A percentile compares a stretch with the other conserved stretches of the same genome.
Conservation (phyloP, 2,888 invertebrate species). For the Euclidia mi region DNA sequence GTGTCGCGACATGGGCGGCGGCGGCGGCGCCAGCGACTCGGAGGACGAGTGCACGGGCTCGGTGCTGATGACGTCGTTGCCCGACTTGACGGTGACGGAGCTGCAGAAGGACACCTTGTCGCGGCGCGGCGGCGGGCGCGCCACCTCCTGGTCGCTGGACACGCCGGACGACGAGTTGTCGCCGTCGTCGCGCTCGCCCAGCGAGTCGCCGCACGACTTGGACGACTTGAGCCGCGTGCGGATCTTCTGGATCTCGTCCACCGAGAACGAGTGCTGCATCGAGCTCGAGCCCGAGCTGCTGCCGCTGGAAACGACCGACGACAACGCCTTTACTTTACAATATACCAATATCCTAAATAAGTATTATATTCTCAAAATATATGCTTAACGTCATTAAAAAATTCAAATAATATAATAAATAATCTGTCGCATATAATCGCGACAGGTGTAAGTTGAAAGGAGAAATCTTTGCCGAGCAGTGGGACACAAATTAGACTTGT, state of each 20-base stretch:
- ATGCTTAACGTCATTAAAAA: too few relatives aligned
- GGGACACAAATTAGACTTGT: too few relatives aligned
- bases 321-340: not conserved
- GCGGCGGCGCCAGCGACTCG: conserved; percentile 80
- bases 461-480: too few relatives aligned
- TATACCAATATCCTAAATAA: too few relatives aligned
- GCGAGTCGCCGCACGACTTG: conserved; percentile 96
- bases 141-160: conserved; percentile 94
- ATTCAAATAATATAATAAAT: too few relatives aligned
- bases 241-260: conserved; percentile 97
- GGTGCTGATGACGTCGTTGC: conserved; percentile 88
- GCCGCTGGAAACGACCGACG: conserved; percentile 85
- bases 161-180: conserved; percentile 97
- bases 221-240: conserved; percentile 95
- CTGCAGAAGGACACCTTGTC: conserved; percentile 88
- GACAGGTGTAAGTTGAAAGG: too few relatives aligned
- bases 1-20: conserved; percentile 89
- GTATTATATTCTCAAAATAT: too few relatives aligned
- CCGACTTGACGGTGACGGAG: conserved; percentile 86
- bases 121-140: conserved; percentile 72
- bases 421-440: too few relatives aligned
- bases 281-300: conserved; percentile 94
- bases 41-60: conserved; percentile 88
- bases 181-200: conserved; percentile 93
- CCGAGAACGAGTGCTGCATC: conserved; percentile 95